phyloP scores from a whole-genome alignment of 1,140 invertebrate species.

The Neocloeon triangulifer region DNA sequence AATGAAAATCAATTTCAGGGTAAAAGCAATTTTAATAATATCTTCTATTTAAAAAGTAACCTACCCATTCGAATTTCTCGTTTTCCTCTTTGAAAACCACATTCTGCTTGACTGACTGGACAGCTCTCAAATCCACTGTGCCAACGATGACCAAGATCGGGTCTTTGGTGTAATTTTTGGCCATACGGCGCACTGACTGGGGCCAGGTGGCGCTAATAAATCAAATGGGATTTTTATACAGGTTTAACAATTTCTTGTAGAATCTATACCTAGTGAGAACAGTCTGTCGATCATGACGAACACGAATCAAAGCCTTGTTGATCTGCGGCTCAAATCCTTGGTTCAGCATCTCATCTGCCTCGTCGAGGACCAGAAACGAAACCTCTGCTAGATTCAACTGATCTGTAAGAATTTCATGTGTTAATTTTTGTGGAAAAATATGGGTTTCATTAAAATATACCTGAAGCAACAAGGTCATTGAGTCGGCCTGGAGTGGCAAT shows the following conservation, averaged over 20 bases:
- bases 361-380: slow-evolving; percentile 77
- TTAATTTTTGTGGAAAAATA: too few relatives aligned
- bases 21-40: not conserved
- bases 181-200: slow-evolving; percentile 50
- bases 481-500: slow-evolving; percentile 77
- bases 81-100: slow-evolving; percentile 48
- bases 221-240: slow-evolving; percentile 2
- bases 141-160: slow-evolving; percentile 78
- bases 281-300: slow-evolving; percentile 57
- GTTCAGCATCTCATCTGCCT: slow-evolving; percentile 70
- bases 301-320: slow-evolving; percentile 49
- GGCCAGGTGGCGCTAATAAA: slow-evolving; percentile 69
- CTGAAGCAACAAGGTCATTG: slow-evolving; percentile 45
- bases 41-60: slow-evolving; percentile 9
- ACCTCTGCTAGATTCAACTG: slow-evolving; percentile 45
- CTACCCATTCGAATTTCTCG: slow-evolving; percentile 37
- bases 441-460: slow-evolving; percentile 11
- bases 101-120: slow-evolving; percentile 56
- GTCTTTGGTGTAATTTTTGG: slow-evolving; percentile 62
- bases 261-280: slow-evolving; percentile 59
- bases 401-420: slow-evolving; percentile 17
- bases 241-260: not conserved
- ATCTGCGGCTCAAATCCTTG: slow-evolving; percentile 81
- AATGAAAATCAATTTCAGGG: not conserved
- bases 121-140: slow-evolving; percentile 60